Evolutionary conservation across 2,888 invertebrate species (phyloP), one percentile per base, ranked within the genome.

Genomic region (Drosophila algonquin): DNA sequence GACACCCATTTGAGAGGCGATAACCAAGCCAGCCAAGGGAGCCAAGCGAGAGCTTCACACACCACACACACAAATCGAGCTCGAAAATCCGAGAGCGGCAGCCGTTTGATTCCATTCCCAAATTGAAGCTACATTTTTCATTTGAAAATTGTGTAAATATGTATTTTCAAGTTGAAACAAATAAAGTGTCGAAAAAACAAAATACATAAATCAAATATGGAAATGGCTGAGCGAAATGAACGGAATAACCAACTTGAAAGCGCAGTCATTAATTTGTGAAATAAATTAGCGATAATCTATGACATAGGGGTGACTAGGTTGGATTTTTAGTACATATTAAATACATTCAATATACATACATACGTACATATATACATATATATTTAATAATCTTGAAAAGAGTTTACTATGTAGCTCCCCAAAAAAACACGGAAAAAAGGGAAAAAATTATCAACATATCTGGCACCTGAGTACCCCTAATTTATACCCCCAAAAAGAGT

Each of bases 51-150:
- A 45, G 45, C 60, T 52, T 44, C 18, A 18, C 18, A 18, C 18
- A 18, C 18, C 18, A 18, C 18, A 18, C 59, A 21, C 21, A 27
- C 63, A 71, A 62, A 71, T 57, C 44, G 21, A 60, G 54, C 44
- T 65, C 73, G 62, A 55, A 27, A 27, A 44, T 53, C 48, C 35
- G 52, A 53, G 45, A 59, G 24, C 60, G n/a, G 9, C 40, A n/a
- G n/a, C n/a, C 40, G 40, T 71, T 69, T 61, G 63, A 87, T 83
- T 85, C 64, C 24, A 24, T 86, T 85, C 64, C 40, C 40, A 60
- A 87, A 88, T 79, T 71, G 56, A 58, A 80, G 79, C 77, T 73
- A 75, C 75, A 88, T 88, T 79, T 82, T 80, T 82, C 76, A 81
- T 77, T 67, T 57, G 35, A 56, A 59, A 68, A 77, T 82, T 86